Conservation (phyloP, 2,113 vertebrate genomes). For the Scophthalmus maximus region DNA sequence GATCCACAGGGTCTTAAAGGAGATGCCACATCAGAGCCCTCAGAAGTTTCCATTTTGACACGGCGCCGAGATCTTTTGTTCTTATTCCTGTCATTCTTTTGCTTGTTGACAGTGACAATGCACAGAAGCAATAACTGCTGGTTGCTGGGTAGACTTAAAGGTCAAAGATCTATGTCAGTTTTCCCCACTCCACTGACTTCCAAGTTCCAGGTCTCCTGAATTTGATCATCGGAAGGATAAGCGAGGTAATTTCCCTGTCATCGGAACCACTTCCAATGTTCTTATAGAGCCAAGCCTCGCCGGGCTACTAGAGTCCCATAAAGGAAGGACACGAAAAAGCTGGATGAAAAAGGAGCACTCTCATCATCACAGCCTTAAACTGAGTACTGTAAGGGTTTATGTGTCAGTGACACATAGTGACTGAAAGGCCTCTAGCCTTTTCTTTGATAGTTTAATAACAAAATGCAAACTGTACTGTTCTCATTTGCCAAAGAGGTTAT, state of each 20-base stretch:
- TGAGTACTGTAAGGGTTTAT: not conserved
- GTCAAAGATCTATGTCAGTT: not conserved
- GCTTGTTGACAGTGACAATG: not conserved
- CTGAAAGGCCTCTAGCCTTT: too few relatives aligned
- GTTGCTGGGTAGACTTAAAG: not conserved
- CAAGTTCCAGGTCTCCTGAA: not conserved
- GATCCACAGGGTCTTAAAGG: constrained; percentile 4
- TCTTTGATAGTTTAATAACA: too few relatives aligned
- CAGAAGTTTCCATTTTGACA: not conserved
- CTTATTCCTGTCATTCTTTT: not conserved
- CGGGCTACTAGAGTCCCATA: too few relatives aligned
- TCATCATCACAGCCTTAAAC: not conserved
- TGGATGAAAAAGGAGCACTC: not conserved
- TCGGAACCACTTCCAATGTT: not conserved
- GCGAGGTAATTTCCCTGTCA: not conserved
- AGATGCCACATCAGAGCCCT: not conserved
- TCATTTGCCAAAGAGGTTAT: too few relatives aligned
- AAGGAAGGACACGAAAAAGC: not conserved
- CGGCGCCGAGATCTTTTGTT: not conserved
- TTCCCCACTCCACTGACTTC: not conserved
- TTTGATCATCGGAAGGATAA: not conserved
- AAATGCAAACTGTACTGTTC: too few relatives aligned
- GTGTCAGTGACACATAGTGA: not conserved
- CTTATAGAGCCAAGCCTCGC: too few relatives aligned
- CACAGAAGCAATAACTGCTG: not conserved